Percentiles rank a stretch among this genome's conserved stretches.
Evolutionary conservation across 2,113 vertebrate species (phyloP).

Genomic region (Antigone vipio): DNA sequence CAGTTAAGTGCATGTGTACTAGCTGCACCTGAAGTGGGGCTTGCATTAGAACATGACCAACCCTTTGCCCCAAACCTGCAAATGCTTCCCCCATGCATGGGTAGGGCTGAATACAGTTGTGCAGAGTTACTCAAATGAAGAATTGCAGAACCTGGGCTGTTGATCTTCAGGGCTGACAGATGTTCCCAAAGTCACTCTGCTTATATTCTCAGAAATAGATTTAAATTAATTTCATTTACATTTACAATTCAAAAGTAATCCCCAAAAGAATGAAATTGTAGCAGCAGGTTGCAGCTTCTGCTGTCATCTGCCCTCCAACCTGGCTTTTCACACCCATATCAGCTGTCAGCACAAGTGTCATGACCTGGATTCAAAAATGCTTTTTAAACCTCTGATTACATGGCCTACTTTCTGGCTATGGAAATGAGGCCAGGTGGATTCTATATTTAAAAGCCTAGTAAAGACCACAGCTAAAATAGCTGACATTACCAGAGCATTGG

Average conservation of each 20-base stretch:
- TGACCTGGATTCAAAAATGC: slow-evolving; percentile 34
- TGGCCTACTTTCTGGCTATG: slow-evolving; percentile 9
- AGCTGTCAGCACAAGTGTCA: background rate
- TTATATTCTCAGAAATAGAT: background rate
- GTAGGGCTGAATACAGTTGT: background rate
- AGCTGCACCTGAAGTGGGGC: background rate
- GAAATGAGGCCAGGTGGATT: slow-evolving; percentile 58
- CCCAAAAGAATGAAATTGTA: background rate
- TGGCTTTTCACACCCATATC: background rate
- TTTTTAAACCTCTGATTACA: slow-evolving; percentile 3
- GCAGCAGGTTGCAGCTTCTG: background rate
- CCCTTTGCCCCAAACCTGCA: background rate
- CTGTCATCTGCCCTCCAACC: background rate
- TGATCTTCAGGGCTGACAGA: background rate
- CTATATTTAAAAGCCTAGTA: slow-evolving; percentile 44
- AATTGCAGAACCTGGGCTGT: background rate
- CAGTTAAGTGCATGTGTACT: background rate
- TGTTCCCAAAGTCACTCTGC: background rate
- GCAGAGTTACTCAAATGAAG: background rate
- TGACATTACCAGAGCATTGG: background rate
- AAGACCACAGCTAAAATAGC: background rate
- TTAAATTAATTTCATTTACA: background rate
- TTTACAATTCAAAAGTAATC: background rate
- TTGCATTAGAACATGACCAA: background rate
- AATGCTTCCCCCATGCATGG: background rate